Conservation (phyloP, 2,113 vertebrate genomes). For the Perca flavescens region DNA sequence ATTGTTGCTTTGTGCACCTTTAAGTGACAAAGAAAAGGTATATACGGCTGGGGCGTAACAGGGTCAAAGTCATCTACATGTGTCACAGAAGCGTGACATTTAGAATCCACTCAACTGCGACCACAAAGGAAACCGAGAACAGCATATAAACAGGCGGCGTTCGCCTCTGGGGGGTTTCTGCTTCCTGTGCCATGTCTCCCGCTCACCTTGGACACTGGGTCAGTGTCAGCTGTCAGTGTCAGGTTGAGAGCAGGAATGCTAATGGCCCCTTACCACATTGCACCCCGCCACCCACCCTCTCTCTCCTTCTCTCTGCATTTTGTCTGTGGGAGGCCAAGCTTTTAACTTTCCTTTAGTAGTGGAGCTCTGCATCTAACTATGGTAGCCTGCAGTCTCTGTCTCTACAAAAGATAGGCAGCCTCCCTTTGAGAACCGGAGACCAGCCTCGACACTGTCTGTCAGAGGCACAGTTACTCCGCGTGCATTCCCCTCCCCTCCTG, state of each 20-base stretch:
- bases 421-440: slow-evolving; percentile 59
- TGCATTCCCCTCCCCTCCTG: slow-evolving; percentile 53
- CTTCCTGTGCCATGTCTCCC: slow-evolving; percentile 74
- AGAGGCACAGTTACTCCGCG: slow-evolving; percentile 44
- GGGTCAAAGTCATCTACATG: slow-evolving; percentile 79
- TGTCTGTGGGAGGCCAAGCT: slow-evolving; percentile 58
- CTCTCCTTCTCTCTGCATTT: slow-evolving; percentile 19
- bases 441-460: slow-evolving; percentile 46
- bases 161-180: slow-evolving; percentile 65
- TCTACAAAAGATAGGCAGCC: slow-evolving; percentile 60
- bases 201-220: slow-evolving; percentile 76
- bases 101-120: slow-evolving; percentile 69
- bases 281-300: slow-evolving; percentile 16
- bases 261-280: slow-evolving; percentile 67
- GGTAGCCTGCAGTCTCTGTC: slow-evolving; percentile 52
- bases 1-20: slow-evolving; percentile 6
- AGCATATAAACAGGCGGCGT: slow-evolving; percentile 57
- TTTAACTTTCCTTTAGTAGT: slow-evolving; percentile 64
- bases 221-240: slow-evolving; percentile 80
- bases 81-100: slow-evolving; percentile 74
- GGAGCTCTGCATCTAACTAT: slow-evolving; percentile 47
- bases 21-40: slow-evolving; percentile 13
- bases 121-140: slow-evolving; percentile 75
- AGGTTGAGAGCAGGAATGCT: slow-evolving; percentile 71
- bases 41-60: slow-evolving; percentile 19